phyloP scores from a whole-genome alignment of 2,797 vertebrate species.

The Sebastes aleutianus region DNA sequence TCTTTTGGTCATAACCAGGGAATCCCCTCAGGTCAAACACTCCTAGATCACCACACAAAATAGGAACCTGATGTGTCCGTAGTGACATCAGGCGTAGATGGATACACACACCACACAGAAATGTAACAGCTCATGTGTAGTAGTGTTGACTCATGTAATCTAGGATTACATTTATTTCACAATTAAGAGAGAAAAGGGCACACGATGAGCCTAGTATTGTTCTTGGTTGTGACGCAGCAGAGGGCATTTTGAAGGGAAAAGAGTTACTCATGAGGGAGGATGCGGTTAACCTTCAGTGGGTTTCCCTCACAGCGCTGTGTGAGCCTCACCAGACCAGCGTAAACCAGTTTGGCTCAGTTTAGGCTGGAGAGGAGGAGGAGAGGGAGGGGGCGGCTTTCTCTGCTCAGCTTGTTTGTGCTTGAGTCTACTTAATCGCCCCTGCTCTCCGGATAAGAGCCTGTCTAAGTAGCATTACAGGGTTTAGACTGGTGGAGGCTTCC shows the following conservation, averaged over 20 bases:
- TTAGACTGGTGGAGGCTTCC: conserved; percentile 20
- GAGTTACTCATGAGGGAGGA: conserved; percentile 50
- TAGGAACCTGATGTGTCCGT: neutral
- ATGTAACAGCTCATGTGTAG: neutral
- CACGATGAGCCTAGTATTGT: neutral
- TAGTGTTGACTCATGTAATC: conserved; percentile 37
- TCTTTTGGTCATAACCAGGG: neutral
- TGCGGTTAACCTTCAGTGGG: conserved; percentile 57
- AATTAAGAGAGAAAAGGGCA: neutral
- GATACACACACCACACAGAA: neutral
- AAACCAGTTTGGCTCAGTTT: conserved; percentile 76
- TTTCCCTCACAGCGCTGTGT: conserved; percentile 39
- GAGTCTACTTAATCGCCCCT: conserved; percentile 57
- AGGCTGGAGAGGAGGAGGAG: neutral
- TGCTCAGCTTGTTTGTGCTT: conserved; percentile 54
- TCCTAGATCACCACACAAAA: neutral
- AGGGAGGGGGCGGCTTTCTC: neutral
- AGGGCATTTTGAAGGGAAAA: conserved; percentile 20
- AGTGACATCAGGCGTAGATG: neutral
- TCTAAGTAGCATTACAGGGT: conserved; percentile 60
- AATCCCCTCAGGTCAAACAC: neutral
- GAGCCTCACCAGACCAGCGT: conserved; percentile 63
- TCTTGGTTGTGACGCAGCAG: conserved; percentile 35
- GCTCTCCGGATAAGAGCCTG: conserved; percentile 67
- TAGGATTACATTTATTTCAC: neutral